Conservation (phyloP, 1,140 invertebrate species). For the Aphaenogaster rudis region DNA sequence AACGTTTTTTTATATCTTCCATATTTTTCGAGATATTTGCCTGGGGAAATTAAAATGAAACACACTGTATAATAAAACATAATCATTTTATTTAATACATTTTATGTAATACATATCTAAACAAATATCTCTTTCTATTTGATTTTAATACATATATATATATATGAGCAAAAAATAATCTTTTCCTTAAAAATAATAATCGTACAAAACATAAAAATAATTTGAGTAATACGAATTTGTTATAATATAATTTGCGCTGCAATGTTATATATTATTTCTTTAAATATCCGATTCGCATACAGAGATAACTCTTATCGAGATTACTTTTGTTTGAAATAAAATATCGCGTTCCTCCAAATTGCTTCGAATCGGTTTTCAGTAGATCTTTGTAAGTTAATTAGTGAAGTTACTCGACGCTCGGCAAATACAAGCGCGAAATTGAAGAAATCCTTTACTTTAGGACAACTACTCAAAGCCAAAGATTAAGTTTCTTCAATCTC, state of each 20-base stretch:
- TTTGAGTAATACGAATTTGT: not conserved
- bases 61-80: too few relatives aligned
- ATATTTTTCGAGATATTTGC: too few relatives aligned
- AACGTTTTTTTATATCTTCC: too few relatives aligned
- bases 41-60: too few relatives aligned
- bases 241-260: not conserved
- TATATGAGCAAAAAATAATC: not conserved
- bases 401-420: not conserved
- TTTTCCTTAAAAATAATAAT: not conserved
- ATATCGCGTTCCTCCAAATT: not conserved
- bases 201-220: not conserved
- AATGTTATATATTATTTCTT: not conserved
- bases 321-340: slow-evolving; percentile 36
- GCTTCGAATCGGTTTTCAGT: not conserved
- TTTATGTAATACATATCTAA: not conserved
- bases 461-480: not conserved
- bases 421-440: not conserved
- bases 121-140: not conserved
- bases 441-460: slow-evolving; percentile 4
- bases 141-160: not conserved
- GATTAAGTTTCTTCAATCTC: slow-evolving; percentile 38
- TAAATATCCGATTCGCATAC: not conserved
- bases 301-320: not conserved
- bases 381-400: slow-evolving; percentile 41
- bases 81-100: not conserved